phyloP scores from a whole-genome alignment of 2,888 invertebrate genomes.

The Unio delphinus region DNA sequence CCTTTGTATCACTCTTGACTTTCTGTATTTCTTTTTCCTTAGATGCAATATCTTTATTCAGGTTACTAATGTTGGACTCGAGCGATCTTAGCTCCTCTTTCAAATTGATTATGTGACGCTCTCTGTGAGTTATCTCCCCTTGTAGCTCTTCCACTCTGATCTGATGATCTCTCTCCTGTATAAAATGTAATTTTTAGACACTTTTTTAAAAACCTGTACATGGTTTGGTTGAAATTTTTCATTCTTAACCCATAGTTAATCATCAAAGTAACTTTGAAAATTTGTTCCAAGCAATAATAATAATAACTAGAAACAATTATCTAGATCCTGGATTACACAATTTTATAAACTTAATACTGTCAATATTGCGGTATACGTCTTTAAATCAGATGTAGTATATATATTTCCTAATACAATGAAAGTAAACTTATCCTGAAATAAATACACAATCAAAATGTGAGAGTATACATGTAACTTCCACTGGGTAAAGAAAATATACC shows the following conservation, averaged over 20 bases:
- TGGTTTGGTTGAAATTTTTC: neutral
- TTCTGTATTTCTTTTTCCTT: conserved; percentile 65
- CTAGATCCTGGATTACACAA: too few species aligned
- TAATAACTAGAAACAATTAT: too few species aligned
- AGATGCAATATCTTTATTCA: conserved; percentile 58
- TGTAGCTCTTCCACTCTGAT: conserved; percentile 61
- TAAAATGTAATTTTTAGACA: neutral
- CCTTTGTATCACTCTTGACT: conserved; percentile 59
- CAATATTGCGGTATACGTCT: too few species aligned
- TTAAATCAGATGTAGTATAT: too few species aligned
- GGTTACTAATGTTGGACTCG: conserved; percentile 51
- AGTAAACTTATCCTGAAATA: too few species aligned
- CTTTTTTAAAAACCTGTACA: neutral
- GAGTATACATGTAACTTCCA: too few species aligned
- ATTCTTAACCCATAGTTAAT: too few species aligned
- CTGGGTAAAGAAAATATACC: neutral
- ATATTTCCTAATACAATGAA: too few species aligned
- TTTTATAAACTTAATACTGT: too few species aligned
- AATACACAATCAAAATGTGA: too few species aligned
- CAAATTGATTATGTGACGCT: conserved; percentile 59
- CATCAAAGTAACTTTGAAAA: too few species aligned
- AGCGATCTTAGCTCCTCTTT: conserved; percentile 58
- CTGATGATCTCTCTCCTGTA: conserved; percentile 62
- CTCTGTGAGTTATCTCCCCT: conserved; percentile 58
- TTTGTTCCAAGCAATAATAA: too few species aligned